Percentiles rank a stretch among this genome's conserved stretches.
These are phyloP conservation scores for Matsumyia berberina DNA, from an alignment of 2,888 invertebrate genomes.

Conservation along the genomic window DNA sequence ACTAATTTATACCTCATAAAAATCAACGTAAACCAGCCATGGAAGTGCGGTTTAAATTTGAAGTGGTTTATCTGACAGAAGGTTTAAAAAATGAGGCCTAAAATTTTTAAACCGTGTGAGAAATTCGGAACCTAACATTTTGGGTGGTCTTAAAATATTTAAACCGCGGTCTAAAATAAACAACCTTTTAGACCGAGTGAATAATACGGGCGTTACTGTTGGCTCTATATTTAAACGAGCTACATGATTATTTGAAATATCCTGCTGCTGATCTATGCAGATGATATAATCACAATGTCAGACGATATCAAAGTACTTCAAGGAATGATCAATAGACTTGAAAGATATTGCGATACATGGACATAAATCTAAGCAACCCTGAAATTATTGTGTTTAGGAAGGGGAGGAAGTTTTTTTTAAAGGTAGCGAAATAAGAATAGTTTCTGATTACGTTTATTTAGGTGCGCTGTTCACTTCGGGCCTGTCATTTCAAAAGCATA, in stretches of 20 bases:
- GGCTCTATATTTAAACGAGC: no score
- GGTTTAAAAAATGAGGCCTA: no score
- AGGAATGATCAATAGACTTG: not conserved
- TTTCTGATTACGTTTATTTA: slow-evolving; percentile 4
- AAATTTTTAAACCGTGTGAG: no score
- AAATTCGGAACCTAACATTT: no score
- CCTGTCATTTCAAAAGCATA: slow-evolving; percentile 17
- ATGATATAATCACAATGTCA: slow-evolving; percentile 18
- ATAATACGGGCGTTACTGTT: no score
- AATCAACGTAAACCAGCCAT: no score
- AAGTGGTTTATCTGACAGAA: no score
- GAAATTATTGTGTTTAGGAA: not conserved
- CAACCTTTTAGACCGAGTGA: no score
- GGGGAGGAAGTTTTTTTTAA: not conserved
- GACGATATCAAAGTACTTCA: not conserved
- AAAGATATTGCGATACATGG: not conserved
- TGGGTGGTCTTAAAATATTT: no score
- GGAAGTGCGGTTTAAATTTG: no score
- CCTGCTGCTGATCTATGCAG: slow-evolving; percentile 3
- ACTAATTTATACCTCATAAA: no score
- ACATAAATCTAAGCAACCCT: not conserved
- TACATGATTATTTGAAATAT: not conserved
- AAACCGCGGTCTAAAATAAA: no score
- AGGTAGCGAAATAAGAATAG: not conserved
- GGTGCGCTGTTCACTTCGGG: not conserved